A percentile compares a stretch with the other conserved stretches of the same genome.
Conservation (phyloP, 2,797 vertebrate genomes). For the Oryzias dopingdopingensis region DNA sequence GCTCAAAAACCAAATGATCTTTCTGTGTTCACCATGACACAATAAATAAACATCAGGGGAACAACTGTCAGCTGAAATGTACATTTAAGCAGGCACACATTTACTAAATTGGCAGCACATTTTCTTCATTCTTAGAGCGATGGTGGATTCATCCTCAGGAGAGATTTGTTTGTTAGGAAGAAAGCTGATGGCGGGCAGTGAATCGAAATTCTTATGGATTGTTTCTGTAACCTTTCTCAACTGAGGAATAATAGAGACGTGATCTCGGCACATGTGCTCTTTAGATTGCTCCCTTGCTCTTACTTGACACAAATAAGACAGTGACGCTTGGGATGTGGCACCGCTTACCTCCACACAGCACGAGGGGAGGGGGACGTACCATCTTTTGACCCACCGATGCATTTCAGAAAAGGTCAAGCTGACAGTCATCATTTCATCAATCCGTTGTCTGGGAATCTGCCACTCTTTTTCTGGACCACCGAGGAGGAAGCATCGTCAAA, state of each 20-base stretch:
- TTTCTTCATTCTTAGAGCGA: conserved; percentile 16
- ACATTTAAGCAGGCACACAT: conserved; percentile 47
- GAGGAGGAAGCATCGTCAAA: conserved; percentile 28
- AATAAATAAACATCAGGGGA: conserved; percentile 42
- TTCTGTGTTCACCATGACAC: conserved; percentile 31
- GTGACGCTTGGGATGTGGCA: conserved; percentile 63
- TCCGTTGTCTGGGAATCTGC: conserved; percentile 58
- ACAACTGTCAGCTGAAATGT: conserved; percentile 49
- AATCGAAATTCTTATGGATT: conserved; percentile 70
- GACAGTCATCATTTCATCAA: conserved; percentile 78
- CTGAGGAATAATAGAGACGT: conserved; percentile 72
- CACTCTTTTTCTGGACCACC: conserved; percentile 62
- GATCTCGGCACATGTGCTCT: conserved; percentile 66
- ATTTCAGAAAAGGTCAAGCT: conserved; percentile 83
- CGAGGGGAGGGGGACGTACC: conserved; percentile 45
- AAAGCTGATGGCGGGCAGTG: conserved; percentile 57
- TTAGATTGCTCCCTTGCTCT: conserved; percentile 68
- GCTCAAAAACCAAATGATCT: conserved; percentile 32
- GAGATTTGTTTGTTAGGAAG: conserved; percentile 39
- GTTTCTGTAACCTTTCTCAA: conserved; percentile 76
- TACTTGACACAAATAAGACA: conserved; percentile 73
- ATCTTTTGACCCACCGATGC: conserved; percentile 77
- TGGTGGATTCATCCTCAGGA: conserved; percentile 32
- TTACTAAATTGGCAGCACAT: conserved; percentile 39
- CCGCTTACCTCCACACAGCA: conserved; percentile 59